phyloP scores from a whole-genome alignment of 2,797 vertebrate genomes.

The Acipenser oxyrinchus region DNA sequence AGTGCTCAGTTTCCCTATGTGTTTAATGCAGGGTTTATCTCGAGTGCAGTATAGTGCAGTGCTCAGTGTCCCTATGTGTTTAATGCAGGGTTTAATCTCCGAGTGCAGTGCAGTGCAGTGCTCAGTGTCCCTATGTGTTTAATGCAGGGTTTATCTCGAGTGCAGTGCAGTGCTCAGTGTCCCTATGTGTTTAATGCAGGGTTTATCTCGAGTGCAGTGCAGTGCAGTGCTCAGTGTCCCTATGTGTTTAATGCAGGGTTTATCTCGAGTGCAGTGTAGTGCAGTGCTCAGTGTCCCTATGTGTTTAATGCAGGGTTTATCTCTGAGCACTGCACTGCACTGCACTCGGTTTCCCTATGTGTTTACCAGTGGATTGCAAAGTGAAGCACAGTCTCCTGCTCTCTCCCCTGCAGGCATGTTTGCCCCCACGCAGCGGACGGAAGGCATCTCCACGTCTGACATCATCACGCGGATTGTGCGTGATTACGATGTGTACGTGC shows the following conservation, averaged over 20 bases:
- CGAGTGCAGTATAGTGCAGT: background rate
- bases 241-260: background rate
- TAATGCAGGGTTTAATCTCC: background rate
- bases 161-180: background rate
- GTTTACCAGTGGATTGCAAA: too few relatives aligned
- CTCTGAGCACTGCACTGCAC: background rate
- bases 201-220: background rate
- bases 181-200: too few relatives aligned
- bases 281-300: background rate
- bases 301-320: background rate
- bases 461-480: conserved; percentile 80
- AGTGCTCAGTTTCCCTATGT: background rate
- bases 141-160: background rate
- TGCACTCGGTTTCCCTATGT: too few relatives aligned
- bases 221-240: background rate
- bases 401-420: conserved; percentile 65
- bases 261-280: too few relatives aligned
- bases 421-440: conserved; percentile 73
- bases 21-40: background rate
- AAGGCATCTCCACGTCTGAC: conserved; percentile 79
- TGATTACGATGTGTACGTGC: conserved; percentile 75
- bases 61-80: too few relatives aligned
- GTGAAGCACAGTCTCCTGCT: background rate
- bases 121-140: too few relatives aligned
- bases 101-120: background rate